Percentiles rank a stretch among this genome's conserved stretches.
Conservation (phyloP, 2,113 vertebrate genomes). For the Lontra canadensis region DNA sequence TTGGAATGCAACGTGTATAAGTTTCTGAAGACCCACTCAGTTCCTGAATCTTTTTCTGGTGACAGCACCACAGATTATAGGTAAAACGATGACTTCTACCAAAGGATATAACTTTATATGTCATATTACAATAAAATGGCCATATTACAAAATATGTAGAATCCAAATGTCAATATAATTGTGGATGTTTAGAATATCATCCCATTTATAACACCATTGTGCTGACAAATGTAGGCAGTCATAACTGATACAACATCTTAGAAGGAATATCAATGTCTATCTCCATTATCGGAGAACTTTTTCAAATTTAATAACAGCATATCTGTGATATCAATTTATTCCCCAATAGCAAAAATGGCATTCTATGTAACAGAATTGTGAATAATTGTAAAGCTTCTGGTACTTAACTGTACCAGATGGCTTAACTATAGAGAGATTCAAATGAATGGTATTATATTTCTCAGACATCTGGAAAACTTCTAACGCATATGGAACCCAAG, state of each 20-base stretch:
- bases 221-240: not conserved
- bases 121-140: not conserved
- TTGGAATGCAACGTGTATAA: not conserved
- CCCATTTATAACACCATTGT: not conserved
- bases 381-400: constrained; percentile 56
- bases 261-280: not conserved
- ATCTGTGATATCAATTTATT: not conserved
- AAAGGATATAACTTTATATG: not conserved
- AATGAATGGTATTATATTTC: constrained; percentile 65
- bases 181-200: not conserved
- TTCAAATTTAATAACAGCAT: not conserved
- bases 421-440: constrained; percentile 55
- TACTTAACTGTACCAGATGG: constrained; percentile 64
- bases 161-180: not conserved
- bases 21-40: not conserved
- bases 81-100: not conserved
- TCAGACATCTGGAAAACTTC: constrained; percentile 59
- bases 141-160: not conserved
- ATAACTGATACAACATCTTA: not conserved
- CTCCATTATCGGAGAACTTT: not conserved
- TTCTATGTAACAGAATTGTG: constrained; percentile 30
- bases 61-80: not conserved
- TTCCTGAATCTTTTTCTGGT: not conserved
- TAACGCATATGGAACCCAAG: constrained; percentile 55
- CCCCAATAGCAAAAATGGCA: not conserved